Evolutionary conservation across 2,797 vertebrate genomes (phyloP).

Genomic region (Cetoscarus ocellatus): DNA sequence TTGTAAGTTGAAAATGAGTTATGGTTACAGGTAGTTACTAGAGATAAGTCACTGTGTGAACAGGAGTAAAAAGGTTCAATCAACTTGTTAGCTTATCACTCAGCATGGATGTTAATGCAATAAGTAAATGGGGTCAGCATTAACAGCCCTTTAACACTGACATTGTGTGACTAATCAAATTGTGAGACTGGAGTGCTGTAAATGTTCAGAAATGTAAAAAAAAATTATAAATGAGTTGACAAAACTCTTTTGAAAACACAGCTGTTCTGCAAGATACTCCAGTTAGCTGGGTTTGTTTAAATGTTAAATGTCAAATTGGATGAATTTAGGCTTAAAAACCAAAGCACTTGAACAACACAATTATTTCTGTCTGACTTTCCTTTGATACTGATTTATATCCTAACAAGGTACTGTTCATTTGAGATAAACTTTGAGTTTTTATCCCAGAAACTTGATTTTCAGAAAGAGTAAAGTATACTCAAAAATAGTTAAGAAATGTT

Average conservation of each 20-base stretch:
- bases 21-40: no score
- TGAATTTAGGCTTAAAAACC: conserved; percentile 24
- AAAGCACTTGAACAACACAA: conserved; percentile 43
- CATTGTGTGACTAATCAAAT: conserved; percentile 2
- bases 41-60: no score
- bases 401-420: conserved; percentile 14
- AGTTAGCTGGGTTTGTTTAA: conserved; percentile 20
- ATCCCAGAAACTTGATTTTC: conserved; percentile 6
- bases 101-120: no score
- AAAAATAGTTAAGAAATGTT: no score
- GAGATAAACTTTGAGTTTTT: conserved; percentile 16
- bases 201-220: background rate
- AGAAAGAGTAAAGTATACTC: background rate
- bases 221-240: background rate
- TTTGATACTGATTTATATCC: conserved; percentile 21
- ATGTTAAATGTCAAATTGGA: conserved; percentile 7
- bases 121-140: no score
- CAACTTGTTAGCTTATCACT: no score
- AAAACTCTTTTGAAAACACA: conserved; percentile 9
- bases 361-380: conserved; percentile 11
- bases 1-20: no score
- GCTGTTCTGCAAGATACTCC: conserved; percentile 5
- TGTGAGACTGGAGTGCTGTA: conserved; percentile 14
- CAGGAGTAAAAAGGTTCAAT: no score
- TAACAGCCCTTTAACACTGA: background rate